A percentile compares a stretch with the other conserved stretches of the same genome.
These are phyloP conservation scores for Thripadectes ignobilis DNA, from an alignment of 2,797 vertebrate species.

Conservation along the genomic window DNA sequence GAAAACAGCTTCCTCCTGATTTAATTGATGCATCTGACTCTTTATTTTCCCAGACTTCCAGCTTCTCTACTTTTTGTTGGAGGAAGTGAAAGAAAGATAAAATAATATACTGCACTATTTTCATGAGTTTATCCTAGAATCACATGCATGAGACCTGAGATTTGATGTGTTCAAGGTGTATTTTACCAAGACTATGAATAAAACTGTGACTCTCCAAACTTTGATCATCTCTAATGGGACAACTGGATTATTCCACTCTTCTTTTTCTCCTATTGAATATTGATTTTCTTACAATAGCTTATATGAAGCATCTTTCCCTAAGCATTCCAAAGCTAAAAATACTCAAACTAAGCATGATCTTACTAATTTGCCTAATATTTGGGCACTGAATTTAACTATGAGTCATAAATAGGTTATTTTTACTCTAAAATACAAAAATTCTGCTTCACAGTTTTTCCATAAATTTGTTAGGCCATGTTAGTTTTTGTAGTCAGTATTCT, in stretches of 20 bases:
- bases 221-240: not conserved
- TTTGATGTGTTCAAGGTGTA: not conserved
- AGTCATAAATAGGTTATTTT: not conserved
- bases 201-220: not conserved
- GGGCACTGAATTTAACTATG: not conserved
- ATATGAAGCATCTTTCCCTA: not conserved
- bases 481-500: not conserved
- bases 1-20: not conserved
- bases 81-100: not conserved
- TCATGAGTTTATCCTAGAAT: not conserved
- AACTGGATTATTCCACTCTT: not conserved
- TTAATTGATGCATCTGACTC: not conserved
- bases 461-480: not conserved
- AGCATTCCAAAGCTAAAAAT: not conserved
- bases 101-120: not conserved
- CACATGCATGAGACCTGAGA: not conserved
- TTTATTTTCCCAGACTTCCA: not conserved
- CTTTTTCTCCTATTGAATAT: not conserved
- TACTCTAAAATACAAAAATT: not conserved
- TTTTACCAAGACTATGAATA: not conserved
- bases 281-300: not conserved
- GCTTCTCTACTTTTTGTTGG: not conserved
- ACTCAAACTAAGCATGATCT: not conserved
- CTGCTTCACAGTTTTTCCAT: not conserved
- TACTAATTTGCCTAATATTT: not conserved